Conservation (phyloP, 1,140 invertebrate genomes). For the Ephestia elutella region DNA sequence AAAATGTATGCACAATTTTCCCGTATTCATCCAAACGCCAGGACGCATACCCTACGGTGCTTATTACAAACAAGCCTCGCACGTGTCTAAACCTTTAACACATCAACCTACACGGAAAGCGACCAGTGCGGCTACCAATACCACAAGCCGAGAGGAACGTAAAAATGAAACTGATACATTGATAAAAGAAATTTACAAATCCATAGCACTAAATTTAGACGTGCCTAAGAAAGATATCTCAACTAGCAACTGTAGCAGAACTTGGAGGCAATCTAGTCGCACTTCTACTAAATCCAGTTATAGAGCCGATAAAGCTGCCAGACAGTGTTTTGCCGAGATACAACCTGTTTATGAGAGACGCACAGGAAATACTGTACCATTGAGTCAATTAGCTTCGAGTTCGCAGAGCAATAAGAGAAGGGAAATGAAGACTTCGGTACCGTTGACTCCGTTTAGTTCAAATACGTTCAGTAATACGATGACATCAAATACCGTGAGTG, state of each 20-base stretch:
- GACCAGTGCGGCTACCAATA: constrained; percentile 35
- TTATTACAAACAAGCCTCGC: constrained; percentile 29
- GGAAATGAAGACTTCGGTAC: neutral
- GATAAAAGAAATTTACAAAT: constrained; percentile 65
- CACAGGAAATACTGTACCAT: neutral
- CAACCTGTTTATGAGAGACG: neutral
- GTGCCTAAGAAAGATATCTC: constrained; percentile 40
- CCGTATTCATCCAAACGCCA: constrained; percentile 40
- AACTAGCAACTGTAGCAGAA: constrained; percentile 13
- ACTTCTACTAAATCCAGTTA: neutral
- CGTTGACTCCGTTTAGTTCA: neutral
- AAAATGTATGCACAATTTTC: constrained; percentile 45
- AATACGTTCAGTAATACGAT: neutral
- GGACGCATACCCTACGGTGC: constrained; percentile 30
- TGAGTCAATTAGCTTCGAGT: neutral
- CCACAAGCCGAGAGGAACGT: neutral
- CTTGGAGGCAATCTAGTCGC: neutral
- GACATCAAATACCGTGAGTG: constrained; percentile 7
- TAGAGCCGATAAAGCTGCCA: neutral
- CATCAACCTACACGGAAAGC: constrained; percentile 25
- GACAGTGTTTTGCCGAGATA: neutral
- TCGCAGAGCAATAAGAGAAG: neutral
- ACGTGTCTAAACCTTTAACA: constrained; percentile 14
- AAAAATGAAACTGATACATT: constrained; percentile 55
- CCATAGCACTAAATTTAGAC: constrained; percentile 44